Evolutionary conservation across 1,140 invertebrate species (phyloP), one percentile per base, ranked within the genome.

Genomic region (Drosophila kikkawai): DNA sequence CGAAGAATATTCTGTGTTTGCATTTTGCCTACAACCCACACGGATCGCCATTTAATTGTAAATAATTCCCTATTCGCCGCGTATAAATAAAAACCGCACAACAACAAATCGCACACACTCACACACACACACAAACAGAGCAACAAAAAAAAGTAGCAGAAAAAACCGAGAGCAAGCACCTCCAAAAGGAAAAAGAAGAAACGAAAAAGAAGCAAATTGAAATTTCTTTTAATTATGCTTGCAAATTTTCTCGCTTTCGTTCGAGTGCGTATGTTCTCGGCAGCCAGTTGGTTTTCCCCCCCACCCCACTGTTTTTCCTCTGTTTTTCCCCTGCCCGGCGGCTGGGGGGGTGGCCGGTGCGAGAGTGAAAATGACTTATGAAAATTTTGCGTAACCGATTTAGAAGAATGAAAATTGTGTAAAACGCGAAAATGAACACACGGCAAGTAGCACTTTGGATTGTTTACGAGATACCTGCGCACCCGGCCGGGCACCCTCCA

Each of bases 301-400:
- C 29, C 22, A 13, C 29, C 22, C 19, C 15, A 26, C 19, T 26
- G 22, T 15, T 32, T 58, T 32, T 12, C 55, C 29, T 13, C 29
- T 15, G 26, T 9, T 32, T 47, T 47, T 19, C 29, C 41, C 48
- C 17, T 26, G 17, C n/a, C 48, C 12, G 15, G 9, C 4, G 7
- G 12, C 13, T 51, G 39, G 13, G 39, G 13, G 19, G 63, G 63
- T 34, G 22, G 44, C 69, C 69, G 69, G 69, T 60, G 63, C 47
- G 37, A 69, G 64, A 32, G 67, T 59, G 68, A 74, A 74, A 74
- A 73, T 60, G 11, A 39, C 44, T 76, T 76, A 56, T 55, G 48
- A 78, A 56, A 77, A 78, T 78, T 78, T 78, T 78, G 75, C 75
- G 74, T 78, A 78, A 78, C 75, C 56, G 39, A 77, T 68, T 61